A percentile compares a stretch with the other conserved stretches of the same genome.
Conservation (phyloP, 2,113 vertebrate genomes). For the Rhabdomys dilectus region DNA sequence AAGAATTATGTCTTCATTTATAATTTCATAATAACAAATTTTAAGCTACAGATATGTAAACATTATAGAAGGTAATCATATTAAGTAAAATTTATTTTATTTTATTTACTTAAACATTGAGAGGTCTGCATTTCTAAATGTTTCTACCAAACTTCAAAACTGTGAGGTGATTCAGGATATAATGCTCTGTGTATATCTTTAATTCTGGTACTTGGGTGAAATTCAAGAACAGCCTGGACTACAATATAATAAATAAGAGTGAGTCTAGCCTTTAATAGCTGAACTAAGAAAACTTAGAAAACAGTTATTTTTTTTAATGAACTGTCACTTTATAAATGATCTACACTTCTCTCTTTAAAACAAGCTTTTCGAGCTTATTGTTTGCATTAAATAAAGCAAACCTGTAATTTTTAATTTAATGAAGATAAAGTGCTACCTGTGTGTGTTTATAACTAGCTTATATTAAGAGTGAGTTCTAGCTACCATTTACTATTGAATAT, state of each 20-base stretch:
- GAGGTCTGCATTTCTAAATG: neutral
- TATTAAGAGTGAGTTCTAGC: conserved; percentile 9
- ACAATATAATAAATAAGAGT: neutral
- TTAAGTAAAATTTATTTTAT: neutral
- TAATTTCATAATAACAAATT: neutral
- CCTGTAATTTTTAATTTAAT: neutral
- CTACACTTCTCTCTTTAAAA: conserved; percentile 13
- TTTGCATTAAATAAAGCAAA: conserved; percentile 34
- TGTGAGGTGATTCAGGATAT: neutral
- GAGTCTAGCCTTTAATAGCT: neutral
- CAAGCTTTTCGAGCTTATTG: neutral
- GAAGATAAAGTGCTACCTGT: neutral
- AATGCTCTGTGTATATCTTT: too few relatives aligned
- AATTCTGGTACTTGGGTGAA: neutral
- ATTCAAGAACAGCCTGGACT: neutral
- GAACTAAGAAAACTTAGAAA: neutral
- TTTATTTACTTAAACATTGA: neutral
- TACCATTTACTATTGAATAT: conserved; percentile 29
- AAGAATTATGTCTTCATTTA: neutral
- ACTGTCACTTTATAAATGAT: conserved; percentile 10
- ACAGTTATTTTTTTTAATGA: neutral
- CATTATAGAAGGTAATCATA: neutral
- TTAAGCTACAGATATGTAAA: neutral
- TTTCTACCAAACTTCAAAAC: neutral
- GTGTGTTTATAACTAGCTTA: conserved; percentile 33